These are phyloP conservation scores for Oryctes rhinoceros DNA, from an alignment of 1,140 invertebrate genomes.

Conservation along the genomic window DNA sequence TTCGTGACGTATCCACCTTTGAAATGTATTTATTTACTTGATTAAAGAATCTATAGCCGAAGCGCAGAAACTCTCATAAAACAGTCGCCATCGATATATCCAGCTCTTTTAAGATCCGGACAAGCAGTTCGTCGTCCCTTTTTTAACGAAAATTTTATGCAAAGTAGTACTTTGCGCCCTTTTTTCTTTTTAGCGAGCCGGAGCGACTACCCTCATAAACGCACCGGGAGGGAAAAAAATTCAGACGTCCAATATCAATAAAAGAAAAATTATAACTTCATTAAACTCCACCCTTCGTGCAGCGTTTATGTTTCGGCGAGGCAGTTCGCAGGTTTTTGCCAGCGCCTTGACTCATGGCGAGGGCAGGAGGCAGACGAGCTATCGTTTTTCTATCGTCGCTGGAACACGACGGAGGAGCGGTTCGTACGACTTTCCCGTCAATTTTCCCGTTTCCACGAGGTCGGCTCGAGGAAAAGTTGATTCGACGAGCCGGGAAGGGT, in stretches of 20 bases:
- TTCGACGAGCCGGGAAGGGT: constrained; percentile 8
- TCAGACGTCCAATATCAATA: constrained; percentile 33
- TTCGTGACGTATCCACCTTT: no score
- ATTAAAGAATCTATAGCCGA: neutral
- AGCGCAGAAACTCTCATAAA: neutral
- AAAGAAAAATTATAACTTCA: constrained; percentile 38
- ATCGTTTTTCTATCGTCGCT: constrained; percentile 26
- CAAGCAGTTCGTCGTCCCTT: neutral
- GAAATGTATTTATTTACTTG: neutral
- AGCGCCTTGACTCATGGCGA: neutral
- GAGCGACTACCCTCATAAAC: constrained; percentile 17
- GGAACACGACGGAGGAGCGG: neutral
- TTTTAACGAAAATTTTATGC: constrained; percentile 32
- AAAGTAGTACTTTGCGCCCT: constrained; percentile 10
- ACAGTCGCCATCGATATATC: neutral
- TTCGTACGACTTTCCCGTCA: constrained; percentile 1
- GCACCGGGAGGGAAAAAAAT: constrained; percentile 12
- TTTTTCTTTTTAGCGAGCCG: constrained; percentile 3
- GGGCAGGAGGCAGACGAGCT: neutral
- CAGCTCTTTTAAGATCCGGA: constrained; percentile 2
- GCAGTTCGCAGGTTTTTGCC: constrained; percentile 3
- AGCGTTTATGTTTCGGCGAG: constrained; percentile 9
- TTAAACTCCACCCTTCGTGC: constrained; percentile 6
- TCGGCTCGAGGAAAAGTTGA: neutral
- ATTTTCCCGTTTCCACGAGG: neutral